phyloP scores from a whole-genome alignment of 2,888 invertebrate species.

The Vannuccia rotundouncinata region DNA sequence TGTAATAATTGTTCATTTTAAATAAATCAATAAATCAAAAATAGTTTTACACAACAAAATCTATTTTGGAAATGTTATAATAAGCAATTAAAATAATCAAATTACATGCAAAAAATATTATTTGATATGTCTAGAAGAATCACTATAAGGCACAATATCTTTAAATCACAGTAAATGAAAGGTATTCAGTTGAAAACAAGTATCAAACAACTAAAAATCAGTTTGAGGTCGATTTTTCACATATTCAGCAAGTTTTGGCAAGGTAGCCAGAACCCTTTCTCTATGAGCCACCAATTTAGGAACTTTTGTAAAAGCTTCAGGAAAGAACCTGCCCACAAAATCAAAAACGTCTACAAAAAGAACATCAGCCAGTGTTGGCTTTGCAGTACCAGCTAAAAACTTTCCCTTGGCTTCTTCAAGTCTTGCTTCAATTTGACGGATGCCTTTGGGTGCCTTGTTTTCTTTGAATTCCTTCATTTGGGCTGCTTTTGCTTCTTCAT shows the following conservation, averaged over 20 bases:
- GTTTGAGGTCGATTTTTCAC: not conserved
- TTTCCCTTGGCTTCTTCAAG: too few species aligned
- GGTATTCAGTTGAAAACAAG: not conserved
- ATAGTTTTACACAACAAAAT: too few species aligned
- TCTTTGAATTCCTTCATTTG: not conserved
- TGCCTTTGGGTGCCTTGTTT: not conserved
- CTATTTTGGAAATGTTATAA: too few species aligned
- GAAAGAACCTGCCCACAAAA: not conserved
- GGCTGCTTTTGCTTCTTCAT: not conserved
- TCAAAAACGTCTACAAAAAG: not conserved
- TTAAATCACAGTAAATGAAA: not conserved
- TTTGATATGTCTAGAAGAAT: not conserved
- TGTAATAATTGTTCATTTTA: too few species aligned
- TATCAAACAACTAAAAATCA: not conserved
- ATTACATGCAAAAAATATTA: not conserved
- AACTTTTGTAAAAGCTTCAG: not conserved
- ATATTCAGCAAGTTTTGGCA: not conserved
- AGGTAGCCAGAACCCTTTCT: not conserved
- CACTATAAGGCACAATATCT: too few species aligned
- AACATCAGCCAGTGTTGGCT: not conserved
- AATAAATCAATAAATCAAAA: too few species aligned
- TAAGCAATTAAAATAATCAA: too few species aligned
- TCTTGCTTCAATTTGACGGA: not conserved
- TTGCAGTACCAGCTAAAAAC: not conserved
- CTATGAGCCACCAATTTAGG: not conserved